Conservation (phyloP, 2,113 vertebrate species). For the Pholis gunnellus region DNA sequence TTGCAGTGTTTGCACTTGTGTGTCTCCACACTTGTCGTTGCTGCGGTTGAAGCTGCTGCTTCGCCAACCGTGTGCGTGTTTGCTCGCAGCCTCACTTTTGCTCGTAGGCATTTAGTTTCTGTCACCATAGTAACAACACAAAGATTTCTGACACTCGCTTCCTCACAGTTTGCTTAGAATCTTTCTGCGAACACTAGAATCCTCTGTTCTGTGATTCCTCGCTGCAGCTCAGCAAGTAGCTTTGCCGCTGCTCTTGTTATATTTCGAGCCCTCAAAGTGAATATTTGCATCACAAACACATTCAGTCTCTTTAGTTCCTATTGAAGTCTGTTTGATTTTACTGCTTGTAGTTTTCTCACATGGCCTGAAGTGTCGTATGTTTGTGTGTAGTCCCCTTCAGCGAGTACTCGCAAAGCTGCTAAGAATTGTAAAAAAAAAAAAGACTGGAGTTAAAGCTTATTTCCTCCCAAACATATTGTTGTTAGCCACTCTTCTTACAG, state of each 20-base stretch:
- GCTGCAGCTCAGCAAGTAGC: conserved; percentile 35
- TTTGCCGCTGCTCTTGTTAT: conserved; percentile 38
- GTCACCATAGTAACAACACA: conserved; percentile 74
- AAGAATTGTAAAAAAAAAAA: neutral
- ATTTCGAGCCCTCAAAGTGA: conserved; percentile 24
- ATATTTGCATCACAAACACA: conserved; percentile 69
- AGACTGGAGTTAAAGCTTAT: conserved; percentile 15
- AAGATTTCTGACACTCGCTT: conserved; percentile 61
- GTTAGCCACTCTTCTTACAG: conserved; percentile 8
- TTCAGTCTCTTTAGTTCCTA: conserved; percentile 27
- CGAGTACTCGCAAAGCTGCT: conserved; percentile 32
- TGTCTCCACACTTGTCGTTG: conserved; percentile 46
- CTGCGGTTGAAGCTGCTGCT: conserved; percentile 42
- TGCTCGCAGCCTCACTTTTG: conserved; percentile 48
- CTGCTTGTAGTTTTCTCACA: conserved; percentile 49
- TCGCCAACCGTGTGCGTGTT: conserved; percentile 40
- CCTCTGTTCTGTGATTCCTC: conserved; percentile 39
- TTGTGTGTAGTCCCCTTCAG: conserved; percentile 34
- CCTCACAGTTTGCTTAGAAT: conserved; percentile 40
- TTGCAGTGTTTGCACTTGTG: conserved; percentile 66
- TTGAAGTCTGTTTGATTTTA: conserved; percentile 47
- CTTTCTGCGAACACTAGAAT: conserved; percentile 36
- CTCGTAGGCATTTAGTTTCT: conserved; percentile 53
- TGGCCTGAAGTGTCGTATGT: conserved; percentile 15
- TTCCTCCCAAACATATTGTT: conserved; percentile 26